Conservation (phyloP, 2,113 vertebrate genomes). For the Sander vitreus region DNA sequence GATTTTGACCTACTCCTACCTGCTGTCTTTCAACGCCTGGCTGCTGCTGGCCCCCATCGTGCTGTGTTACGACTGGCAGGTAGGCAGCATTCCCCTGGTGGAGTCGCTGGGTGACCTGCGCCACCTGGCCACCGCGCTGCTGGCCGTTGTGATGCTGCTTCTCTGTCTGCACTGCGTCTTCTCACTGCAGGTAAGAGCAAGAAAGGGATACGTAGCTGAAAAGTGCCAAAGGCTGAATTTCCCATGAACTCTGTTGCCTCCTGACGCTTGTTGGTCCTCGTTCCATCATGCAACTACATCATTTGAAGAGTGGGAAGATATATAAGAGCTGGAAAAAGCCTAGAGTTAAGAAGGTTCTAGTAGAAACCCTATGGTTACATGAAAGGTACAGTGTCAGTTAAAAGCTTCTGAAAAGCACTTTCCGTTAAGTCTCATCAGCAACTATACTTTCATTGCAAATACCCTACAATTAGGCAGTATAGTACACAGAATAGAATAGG, state of each 20-base stretch:
- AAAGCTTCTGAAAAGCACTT: background rate
- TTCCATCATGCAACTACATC: background rate
- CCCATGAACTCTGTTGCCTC: background rate
- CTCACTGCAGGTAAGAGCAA: conserved; percentile 88
- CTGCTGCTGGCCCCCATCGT: conserved; percentile 92
- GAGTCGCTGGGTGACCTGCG: conserved; percentile 90
- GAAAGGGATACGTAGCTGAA: background rate
- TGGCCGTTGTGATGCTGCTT: conserved; percentile 83
- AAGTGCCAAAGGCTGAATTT: background rate
- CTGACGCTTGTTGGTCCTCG: background rate
- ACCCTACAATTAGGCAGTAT: background rate
- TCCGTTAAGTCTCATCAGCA: background rate
- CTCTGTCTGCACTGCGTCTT: conserved; percentile 87
- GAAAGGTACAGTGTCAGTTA: background rate
- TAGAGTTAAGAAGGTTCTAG: background rate
- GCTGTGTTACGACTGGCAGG: conserved; percentile 99
- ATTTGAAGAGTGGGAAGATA: background rate
- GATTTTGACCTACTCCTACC: conserved; percentile 94
- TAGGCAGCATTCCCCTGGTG: conserved; percentile 95
- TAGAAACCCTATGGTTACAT: background rate
- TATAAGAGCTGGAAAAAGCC: background rate
- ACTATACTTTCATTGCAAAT: background rate
- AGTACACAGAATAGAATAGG: background rate
- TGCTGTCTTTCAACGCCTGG: conserved; percentile 94
- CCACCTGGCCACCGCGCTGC: conserved; percentile 87